phyloP scores from a whole-genome alignment of 2,113 vertebrate species.

The Theropithecus gelada region DNA sequence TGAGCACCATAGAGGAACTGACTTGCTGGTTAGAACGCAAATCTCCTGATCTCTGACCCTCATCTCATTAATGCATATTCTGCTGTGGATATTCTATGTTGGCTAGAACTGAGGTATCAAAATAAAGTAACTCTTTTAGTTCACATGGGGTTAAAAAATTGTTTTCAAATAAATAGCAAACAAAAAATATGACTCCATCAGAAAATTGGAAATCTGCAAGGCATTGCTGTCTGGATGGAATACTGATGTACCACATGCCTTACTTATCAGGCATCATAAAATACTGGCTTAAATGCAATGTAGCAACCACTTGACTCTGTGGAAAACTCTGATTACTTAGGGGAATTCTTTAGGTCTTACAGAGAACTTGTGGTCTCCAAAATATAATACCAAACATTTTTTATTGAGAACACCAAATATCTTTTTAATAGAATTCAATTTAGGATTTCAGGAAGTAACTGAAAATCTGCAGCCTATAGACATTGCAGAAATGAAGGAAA shows the following conservation, averaged over 20 bases:
- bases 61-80: background rate
- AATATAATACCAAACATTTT: conserved; percentile 4
- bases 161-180: conserved; percentile 33
- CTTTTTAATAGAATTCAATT: conserved; percentile 57
- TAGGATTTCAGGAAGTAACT: conserved; percentile 47
- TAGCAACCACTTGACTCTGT: background rate
- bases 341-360: conserved; percentile 44
- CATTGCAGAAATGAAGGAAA: conserved; percentile 39
- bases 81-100: background rate
- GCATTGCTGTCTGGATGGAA: background rate
- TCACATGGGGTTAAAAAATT: conserved; percentile 13
- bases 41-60: background rate
- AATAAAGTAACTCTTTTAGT: conserved; percentile 29
- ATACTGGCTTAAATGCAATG: conserved; percentile 6
- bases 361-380: conserved; percentile 1
- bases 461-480: conserved; percentile 19
- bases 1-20: background rate
- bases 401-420: conserved; percentile 17
- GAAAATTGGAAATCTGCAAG: background rate
- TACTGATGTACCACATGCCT: background rate
- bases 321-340: conserved; percentile 55
- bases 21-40: background rate
- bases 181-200: background rate
- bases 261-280: conserved; percentile 29
- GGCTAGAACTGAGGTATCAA: background rate